phyloP scores from a whole-genome alignment of 2,888 invertebrate genomes.

The Drymonia ruficornis region DNA sequence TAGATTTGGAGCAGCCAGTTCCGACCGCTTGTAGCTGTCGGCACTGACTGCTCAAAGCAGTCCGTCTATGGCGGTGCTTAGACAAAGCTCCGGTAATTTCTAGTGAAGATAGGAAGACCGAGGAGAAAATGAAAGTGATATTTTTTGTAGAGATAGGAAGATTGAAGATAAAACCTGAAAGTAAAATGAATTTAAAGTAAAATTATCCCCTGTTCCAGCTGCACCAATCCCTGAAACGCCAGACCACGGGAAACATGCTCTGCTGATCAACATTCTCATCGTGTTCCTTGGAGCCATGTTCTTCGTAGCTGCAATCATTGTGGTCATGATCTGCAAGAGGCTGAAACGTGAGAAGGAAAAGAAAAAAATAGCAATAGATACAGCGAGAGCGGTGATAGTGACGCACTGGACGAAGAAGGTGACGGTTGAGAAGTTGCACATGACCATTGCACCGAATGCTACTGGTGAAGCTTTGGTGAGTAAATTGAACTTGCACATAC shows the following conservation, averaged over 20 bases:
- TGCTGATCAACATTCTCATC: conserved; percentile 84
- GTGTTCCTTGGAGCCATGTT: conserved; percentile 86
- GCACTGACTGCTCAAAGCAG: too few species aligned
- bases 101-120: too few species aligned
- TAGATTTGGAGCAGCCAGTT: too few species aligned
- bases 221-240: conserved; percentile 63
- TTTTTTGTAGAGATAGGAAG: too few species aligned
- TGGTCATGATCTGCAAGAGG: conserved; percentile 88
- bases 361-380: conserved; percentile 91
- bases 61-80: too few species aligned
- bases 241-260: conserved; percentile 79
- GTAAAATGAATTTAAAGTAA: too few species aligned
- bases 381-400: conserved; percentile 91
- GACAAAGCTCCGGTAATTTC: too few species aligned
- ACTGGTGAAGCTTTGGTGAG: conserved; percentile 87
- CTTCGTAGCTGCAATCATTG: conserved; percentile 83
- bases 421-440: conserved; percentile 92
- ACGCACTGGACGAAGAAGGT: conserved; percentile 97
- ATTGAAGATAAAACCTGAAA: too few species aligned
- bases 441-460: conserved; percentile 85
- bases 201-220: conserved; percentile 49
- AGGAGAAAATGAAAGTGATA: too few species aligned
- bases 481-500: conserved; percentile 4
- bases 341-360: conserved; percentile 91
- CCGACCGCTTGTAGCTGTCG: too few species aligned